Base-by-base conservation (phyloP, 2,797 vertebrate species). In the Gambusia yucatana region DNA sequence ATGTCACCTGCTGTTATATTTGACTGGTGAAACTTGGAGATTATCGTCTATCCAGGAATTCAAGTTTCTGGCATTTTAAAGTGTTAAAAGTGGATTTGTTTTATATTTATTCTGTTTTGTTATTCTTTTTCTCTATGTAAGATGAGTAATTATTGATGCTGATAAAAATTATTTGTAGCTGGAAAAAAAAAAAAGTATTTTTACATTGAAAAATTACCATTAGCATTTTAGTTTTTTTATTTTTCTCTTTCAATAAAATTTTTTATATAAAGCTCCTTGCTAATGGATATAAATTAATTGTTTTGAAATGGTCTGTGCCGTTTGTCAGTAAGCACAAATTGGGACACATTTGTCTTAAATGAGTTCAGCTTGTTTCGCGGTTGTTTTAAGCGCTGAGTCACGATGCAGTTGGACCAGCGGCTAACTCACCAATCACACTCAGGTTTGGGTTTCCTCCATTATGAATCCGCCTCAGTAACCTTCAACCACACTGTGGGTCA, bases 21-120 rank as follows among this genome's bases (percentile, higher is more conserved):
- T 67, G 41, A 44, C 72, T 46, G 36, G 44, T 72, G 50, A 72
- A 67, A 67, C n/a, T 79, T 25, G 16, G 79, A 88, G 88, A 90
- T 88, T 91, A 85, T 79, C 76, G 69, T 81, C 69, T 48, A 61
- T 78, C 28, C 72, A 87, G 84, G 86, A 84, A 83, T 78, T 55
- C 81, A 33, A 0, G 1, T 80, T 88, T 89, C 73, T 86, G 82
- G 73, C 80, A 73, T 87, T 84, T 86, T 82, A 71, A 76, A 87
- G 73, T 89, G 76, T 90, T 88, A 81, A 28, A 79, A 77, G 69
- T 74, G 46, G 74, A 73, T 63, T 70, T 13, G 25, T 87, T 92
- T 91, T 86, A 75, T 93, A 92, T 95, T 92, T 94, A 91, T 94
- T 93, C 77, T 73, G 3, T 89, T 86, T 85, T 86, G 80, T 88